phyloP scores from a whole-genome alignment of 2,113 vertebrate genomes.

The Alethe castanea region DNA sequence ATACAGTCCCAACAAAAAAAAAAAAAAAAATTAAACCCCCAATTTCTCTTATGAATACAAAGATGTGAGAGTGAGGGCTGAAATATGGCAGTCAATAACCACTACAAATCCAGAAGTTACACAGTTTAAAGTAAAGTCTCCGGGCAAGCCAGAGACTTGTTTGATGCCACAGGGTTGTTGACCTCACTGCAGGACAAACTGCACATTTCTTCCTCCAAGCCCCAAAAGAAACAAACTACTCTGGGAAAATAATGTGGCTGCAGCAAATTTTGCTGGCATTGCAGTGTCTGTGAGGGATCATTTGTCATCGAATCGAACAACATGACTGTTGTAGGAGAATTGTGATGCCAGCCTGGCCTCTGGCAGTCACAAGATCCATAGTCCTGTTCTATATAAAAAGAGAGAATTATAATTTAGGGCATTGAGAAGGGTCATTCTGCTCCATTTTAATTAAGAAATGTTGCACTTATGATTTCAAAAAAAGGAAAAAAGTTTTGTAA shows the following conservation, averaged over 20 bases:
- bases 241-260: not conserved
- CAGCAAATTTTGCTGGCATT: not conserved
- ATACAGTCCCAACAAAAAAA: not conserved
- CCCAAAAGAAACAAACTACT: not conserved
- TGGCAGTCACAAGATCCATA: not conserved
- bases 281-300: not conserved
- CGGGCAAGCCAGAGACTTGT: not conserved
- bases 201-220: not conserved
- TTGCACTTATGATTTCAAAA: not conserved
- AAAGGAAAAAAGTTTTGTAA: not conserved
- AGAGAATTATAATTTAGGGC: not conserved
- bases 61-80: not conserved
- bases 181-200: not conserved
- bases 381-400: not conserved
- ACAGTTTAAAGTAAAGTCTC: not conserved
- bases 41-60: not conserved
- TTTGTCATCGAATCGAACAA: not conserved
- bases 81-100: not conserved
- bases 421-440: not conserved
- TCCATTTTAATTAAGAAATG: not conserved
- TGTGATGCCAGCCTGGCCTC: not conserved
- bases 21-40: rapidly evolving
- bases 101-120: not conserved
- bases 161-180: not conserved
- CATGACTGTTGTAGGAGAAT: not conserved